Percentiles rank a stretch among this genome's conserved stretches.
phyloP scores from a whole-genome alignment of 2,888 invertebrate genomes.

The Heliconius charithonia region DNA sequence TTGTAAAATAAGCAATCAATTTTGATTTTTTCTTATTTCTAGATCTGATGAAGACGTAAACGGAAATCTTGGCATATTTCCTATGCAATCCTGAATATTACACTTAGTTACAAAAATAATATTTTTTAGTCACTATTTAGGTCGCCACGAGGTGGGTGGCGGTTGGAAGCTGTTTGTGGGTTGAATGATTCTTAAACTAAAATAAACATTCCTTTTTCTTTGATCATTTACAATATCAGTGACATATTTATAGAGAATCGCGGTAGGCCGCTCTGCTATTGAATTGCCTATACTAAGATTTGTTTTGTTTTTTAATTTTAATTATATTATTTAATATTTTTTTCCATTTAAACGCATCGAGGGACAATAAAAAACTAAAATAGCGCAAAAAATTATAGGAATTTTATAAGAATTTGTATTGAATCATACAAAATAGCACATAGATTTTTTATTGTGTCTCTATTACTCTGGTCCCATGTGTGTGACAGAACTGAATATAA shows the following conservation, averaged over 20 bases:
- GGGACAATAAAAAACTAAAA: too few relatives aligned
- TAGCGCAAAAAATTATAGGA: too few relatives aligned
- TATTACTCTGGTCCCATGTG: too few relatives aligned
- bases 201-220: slow-evolving; percentile 9
- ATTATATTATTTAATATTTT: background rate
- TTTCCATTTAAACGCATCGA: too few relatives aligned
- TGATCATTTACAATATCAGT: slow-evolving; percentile 16
- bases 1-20: too few relatives aligned
- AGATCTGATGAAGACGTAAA: background rate
- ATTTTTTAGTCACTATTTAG: slow-evolving; percentile 4
- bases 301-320: background rate
- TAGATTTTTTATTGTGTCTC: too few relatives aligned
- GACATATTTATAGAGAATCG: slow-evolving; percentile 5
- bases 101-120: background rate
- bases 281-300: background rate
- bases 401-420: too few relatives aligned
- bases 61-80: background rate
- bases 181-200: slow-evolving; percentile 18
- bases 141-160: slow-evolving; percentile 13
- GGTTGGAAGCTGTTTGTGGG: slow-evolving; percentile 10
- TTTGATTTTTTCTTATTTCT: background rate
- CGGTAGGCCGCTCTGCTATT: background rate
- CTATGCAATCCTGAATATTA: background rate
- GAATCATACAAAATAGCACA: too few relatives aligned
- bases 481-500: too few relatives aligned